These are phyloP conservation scores for Lepidurus arcticus DNA, from an alignment of 1,140 invertebrate species.

Conservation along the genomic window DNA sequence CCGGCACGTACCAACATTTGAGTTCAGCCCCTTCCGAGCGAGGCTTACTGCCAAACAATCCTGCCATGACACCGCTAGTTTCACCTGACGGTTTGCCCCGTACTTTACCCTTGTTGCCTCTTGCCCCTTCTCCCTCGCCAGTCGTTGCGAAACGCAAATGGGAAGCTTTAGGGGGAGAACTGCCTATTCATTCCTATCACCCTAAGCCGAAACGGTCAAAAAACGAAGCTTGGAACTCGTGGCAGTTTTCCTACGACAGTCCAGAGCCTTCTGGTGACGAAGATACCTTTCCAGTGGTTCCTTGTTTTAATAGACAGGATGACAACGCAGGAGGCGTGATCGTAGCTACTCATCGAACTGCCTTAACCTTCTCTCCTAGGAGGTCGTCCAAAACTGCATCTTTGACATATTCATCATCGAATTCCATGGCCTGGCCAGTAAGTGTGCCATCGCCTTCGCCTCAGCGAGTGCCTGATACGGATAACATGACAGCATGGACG, in stretches of 20 bases:
- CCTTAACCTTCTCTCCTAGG: background rate
- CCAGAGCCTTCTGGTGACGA: conserved; percentile 9
- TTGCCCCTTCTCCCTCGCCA: background rate
- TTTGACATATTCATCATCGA: background rate
- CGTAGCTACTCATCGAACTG: background rate
- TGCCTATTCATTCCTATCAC: background rate
- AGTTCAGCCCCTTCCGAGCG: background rate
- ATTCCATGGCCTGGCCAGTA: background rate
- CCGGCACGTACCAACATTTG: conserved; percentile 5
- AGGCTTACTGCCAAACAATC: conserved; percentile 2
- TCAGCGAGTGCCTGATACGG: conserved; percentile 12
- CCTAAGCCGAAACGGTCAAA: background rate
- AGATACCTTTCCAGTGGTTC: background rate
- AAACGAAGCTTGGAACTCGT: conserved; percentile 13
- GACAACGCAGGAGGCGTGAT: background rate
- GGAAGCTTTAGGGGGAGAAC: background rate
- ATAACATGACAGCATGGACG: background rate
- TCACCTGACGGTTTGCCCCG: background rate
- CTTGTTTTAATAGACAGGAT: background rate
- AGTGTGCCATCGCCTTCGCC: conserved; percentile 11
- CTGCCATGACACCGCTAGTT: background rate
- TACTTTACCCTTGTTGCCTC: background rate
- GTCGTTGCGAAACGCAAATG: background rate
- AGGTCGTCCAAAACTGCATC: background rate
- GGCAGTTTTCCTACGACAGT: background rate